Percentiles rank a stretch among this genome's conserved stretches.
Conservation (phyloP, 2,888 invertebrate genomes). For the Andrena bicolor region DNA sequence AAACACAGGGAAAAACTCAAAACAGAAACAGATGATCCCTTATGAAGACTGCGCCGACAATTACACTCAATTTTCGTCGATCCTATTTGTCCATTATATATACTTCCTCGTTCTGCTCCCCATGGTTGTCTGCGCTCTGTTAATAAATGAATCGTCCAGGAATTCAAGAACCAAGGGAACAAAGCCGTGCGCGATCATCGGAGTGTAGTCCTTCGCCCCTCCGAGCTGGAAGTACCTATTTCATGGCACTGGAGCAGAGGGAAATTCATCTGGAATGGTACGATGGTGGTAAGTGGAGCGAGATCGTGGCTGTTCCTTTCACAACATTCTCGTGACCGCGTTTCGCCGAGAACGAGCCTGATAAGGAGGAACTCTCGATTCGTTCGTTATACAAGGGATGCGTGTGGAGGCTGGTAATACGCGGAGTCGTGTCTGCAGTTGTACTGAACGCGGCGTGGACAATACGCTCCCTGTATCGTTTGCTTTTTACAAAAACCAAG, state of each 20-base stretch:
- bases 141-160: background rate
- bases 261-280: slow-evolving; percentile 36
- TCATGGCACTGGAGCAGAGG: background rate
- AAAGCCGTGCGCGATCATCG: background rate
- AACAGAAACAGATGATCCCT: background rate
- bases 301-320: slow-evolving; percentile 40
- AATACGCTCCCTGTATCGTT: background rate
- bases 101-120: background rate
- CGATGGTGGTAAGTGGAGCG: slow-evolving; percentile 24
- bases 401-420: background rate
- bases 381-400: background rate
- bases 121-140: background rate
- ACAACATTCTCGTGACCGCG: slow-evolving; percentile 29
- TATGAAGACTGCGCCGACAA: background rate
- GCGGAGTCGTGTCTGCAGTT: background rate
- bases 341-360: slow-evolving; percentile 27
- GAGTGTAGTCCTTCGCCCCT: background rate
- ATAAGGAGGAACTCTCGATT: slow-evolving; percentile 14
- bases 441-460: background rate
- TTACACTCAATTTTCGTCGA: background rate
- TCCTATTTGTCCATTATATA: background rate
- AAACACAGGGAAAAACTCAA: too few relatives aligned
- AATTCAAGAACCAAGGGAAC: background rate
- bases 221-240: background rate
- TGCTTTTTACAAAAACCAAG: background rate